Base-by-base conservation (phyloP, 92 coral and sea anemone genomes). In the Desmophyllum pertusum region DNA sequence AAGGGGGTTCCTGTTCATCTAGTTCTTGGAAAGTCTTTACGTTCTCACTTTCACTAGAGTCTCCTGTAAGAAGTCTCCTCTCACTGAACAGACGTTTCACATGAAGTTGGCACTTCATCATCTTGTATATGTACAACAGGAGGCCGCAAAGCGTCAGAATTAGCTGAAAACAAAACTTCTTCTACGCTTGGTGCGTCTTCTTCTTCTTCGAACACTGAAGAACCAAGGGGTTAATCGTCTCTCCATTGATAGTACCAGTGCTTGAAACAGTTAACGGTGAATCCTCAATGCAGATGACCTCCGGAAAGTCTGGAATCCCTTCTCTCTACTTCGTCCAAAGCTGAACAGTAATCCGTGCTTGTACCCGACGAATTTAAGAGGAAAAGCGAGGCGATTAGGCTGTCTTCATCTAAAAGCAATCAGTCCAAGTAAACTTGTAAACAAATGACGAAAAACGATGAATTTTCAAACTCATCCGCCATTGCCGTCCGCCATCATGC, bases 251-350 rank as follows among this genome's bases (percentile, higher is more conserved):
- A 23, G 76, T 36, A 39, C 45, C 31, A 23, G 76, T 36, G 57
- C 45, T 68, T 1, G 85, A 35, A 18, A 30, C 30, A 27, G 3
- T 10, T 10, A 70, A 40, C 17, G 85, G 85, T 5, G 85, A 81
- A 33, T 81, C 85, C 6, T 81, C 85, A 18, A 81, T 81, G 66
- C 41, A 81, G 18, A 81, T 81, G 3, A 81, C 85, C 37, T n/a
- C 70, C 85, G 50, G 69, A 70, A 11, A 81, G 39, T 13, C 53
- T 70, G 2, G 52, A 52, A 17, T 81, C 85, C 17, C 27, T 55
- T 41, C 69, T 27, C 21, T 81, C 85, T 0, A 70, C 48, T 15
- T 81, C 77, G 66, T 81, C 70, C 4, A 80, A 69, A 51, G 65
- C 59, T 17, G 76, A 66, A n/a, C 27, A 69, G 27, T 66, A 66